A percentile compares a stretch with the other conserved stretches of the same genome.
phyloP scores from a whole-genome alignment of 1,140 invertebrate genomes.

The Aphelinus certus region DNA sequence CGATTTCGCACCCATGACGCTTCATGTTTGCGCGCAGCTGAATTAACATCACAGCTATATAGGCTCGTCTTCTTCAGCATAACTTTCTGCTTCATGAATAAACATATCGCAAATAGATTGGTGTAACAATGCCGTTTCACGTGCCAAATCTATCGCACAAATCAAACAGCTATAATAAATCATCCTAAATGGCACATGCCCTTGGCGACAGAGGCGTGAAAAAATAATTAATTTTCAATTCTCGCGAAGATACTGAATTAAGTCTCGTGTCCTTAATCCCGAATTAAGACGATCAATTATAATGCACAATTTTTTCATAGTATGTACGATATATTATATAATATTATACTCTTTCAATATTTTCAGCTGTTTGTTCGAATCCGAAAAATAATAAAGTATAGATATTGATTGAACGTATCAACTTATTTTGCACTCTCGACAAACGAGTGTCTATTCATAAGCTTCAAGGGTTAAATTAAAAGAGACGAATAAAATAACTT shows the following conservation, averaged over 20 bases:
- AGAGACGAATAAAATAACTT: background rate
- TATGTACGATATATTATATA: no score
- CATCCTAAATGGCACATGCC: background rate
- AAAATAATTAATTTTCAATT: background rate
- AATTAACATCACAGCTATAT: conserved; percentile 5
- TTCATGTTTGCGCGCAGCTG: conserved; percentile 2
- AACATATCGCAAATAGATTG: conserved; percentile 1
- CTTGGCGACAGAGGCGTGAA: background rate
- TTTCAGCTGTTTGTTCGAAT: no score
- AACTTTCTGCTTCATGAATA: background rate
- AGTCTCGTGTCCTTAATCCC: no score
- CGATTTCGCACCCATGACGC: background rate
- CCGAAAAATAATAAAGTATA: no score
- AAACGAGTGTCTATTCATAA: no score
- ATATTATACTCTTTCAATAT: no score
- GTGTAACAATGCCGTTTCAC: background rate
- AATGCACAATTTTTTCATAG: no score
- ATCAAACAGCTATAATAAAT: background rate
- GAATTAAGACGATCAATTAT: no score
- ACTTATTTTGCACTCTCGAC: no score
- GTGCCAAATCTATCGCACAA: background rate
- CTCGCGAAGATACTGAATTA: no score
- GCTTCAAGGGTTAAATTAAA: background rate
- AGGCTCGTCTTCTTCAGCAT: background rate
- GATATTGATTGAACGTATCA: no score